A percentile compares a stretch with the other conserved stretches of the same genome.
phyloP scores from a whole-genome alignment of 2,797 vertebrate species.

The Pelobates cultripes region DNA sequence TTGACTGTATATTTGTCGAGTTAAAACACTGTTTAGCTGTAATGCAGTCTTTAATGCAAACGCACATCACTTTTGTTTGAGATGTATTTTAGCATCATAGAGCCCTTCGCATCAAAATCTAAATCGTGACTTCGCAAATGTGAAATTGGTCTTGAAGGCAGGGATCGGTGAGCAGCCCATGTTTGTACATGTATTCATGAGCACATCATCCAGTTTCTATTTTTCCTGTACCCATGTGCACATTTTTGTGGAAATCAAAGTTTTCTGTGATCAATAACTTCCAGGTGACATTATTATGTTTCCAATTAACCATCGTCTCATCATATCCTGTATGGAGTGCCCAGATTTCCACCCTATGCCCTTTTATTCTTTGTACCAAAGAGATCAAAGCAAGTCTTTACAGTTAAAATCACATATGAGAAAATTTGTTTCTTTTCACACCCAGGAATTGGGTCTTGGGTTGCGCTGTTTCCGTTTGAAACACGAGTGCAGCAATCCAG shows the following conservation, averaged over 20 bases:
- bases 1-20: no score
- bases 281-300: constrained; percentile 52
- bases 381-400: constrained; percentile 49
- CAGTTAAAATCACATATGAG: constrained; percentile 55
- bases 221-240: not conserved
- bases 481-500: constrained; percentile 28
- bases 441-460: constrained; percentile 28
- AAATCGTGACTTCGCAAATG: not conserved
- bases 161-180: no score
- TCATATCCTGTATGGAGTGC: constrained; percentile 49
- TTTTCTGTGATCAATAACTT: constrained; percentile 49
- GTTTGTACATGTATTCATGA: not conserved
- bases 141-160: not conserved
- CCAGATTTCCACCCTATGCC: constrained; percentile 32
- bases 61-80: no score
- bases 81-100: no score
- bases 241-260: constrained; percentile 26
- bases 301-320: constrained; percentile 50
- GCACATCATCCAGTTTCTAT: not conserved
- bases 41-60: no score
- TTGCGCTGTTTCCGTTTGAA: constrained; percentile 35
- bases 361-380: constrained; percentile 42
- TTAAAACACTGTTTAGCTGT: no score
- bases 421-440: constrained; percentile 54
- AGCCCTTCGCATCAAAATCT: not conserved